Base-by-base conservation (phyloP, 2,797 vertebrate species). In the Tiaroga cobitis region DNA sequence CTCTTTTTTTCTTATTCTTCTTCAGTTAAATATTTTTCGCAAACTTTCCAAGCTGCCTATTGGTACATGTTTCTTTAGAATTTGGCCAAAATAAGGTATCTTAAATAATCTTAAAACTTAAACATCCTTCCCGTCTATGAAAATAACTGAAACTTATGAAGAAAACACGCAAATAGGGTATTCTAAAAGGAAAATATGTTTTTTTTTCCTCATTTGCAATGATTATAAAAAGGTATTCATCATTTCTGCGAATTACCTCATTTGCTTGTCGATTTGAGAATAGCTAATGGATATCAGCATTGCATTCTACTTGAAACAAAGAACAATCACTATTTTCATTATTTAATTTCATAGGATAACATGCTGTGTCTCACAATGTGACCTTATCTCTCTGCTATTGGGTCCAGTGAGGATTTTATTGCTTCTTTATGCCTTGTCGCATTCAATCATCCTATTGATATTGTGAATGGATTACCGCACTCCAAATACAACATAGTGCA, bases 391-490 rank as follows among this genome's bases (percentile, higher is more conserved):
- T 70, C 37, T 16, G 21, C n/a, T 81, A 65, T 16, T 51, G 51
- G 21, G 29, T 61, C 41, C 63, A 43, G 8, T 63, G 70, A 81
- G 16, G 68, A 73, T 82, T 82, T 51, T 7, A 29, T 68, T 86
- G 59, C 77, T 32, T 86, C 37, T 85, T 82, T 46, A 80, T 76
- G n/a, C 37, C 46, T 56, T 61, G 85, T 82, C 41, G 80, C 68
- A 51, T 85, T 85, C 76, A 81, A 56, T 83, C 63, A 56, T 82
- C 39, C 29, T 65, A 68, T 82, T 65, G 65, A 74, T 67, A 34
- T 81, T 86, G 67, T 77, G 63, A 54, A 61, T 43, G 46, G 32
- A 32, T 56, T 54, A 43, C 51, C n/a, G 0, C 37, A 24, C 83
- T 79, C 8, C 19, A 70, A 56, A 56, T 67, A 56, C 70, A 78